Base-by-base conservation (phyloP, 2,797 vertebrate species). In the Euphonia xanthogaster region DNA sequence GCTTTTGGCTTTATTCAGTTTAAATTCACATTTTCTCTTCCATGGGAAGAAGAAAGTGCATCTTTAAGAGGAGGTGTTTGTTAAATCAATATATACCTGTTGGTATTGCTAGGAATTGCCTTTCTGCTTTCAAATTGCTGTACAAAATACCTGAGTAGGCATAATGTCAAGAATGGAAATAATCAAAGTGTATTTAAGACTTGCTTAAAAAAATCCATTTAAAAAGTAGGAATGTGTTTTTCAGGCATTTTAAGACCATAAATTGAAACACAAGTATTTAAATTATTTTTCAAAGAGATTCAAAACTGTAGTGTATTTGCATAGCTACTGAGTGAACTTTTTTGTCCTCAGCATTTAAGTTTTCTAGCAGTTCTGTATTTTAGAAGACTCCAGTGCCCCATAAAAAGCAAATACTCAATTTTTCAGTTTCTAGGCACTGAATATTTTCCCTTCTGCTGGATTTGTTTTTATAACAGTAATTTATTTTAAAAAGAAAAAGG, bases 381-480 rank as follows among this genome's bases (percentile, higher is more conserved):
- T 98, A 99, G 97, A 98, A 98, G 98, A 96, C 98, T 98, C 98
- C 87, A 94, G 97, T 98, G 98, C 98, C 98, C 97, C 97, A 98
- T 98, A 98, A 98, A 98, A 98, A 97, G 94, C 95, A 97, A 98
- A 98, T 98, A 97, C 97, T 98, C 96, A 97, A 98, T 98, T 97
- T 97, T 98, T 97, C 97, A 96, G 98, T 98, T 98, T 96, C 97
- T 98, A 98, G 97, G 97, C 97, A 97, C 97, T 97, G 97, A 97
- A 97, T 98, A 97, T 97, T 98, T 98, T 98, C 95, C 97, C 98
- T 98, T 98, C 97, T 98, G 97, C 98, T 98, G 96, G 88, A 97
- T 98, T 98, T 98, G 98, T 98, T 98, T 98, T 98, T 98, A 98
- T 97, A 97, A 93, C 95, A 44, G 94, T 98, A 98, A 98, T 99